These are phyloP conservation scores for Gerris buenoi DNA, from an alignment of 1,140 invertebrate species.

Conservation along the genomic window DNA sequence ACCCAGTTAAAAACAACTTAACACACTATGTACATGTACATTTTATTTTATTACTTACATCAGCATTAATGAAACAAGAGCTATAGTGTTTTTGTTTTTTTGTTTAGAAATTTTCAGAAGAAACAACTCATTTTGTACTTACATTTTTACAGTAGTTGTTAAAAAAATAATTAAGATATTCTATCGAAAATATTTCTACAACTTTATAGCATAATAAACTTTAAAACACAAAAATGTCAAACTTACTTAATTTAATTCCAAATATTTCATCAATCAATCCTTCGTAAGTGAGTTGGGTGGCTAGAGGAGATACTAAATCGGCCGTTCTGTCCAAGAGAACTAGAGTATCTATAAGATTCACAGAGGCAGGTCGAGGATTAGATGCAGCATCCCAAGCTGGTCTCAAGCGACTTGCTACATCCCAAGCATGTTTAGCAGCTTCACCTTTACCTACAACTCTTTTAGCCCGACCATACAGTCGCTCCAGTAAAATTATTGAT, in stretches of 20 bases:
- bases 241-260: slow-evolving; percentile 51
- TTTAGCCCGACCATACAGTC: slow-evolving; percentile 75
- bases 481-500: slow-evolving; percentile 92
- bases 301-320: slow-evolving; percentile 80
- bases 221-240: background rate
- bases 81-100: no score
- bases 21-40: no score
- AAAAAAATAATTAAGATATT: no score
- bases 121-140: no score
- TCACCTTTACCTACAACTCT: slow-evolving; percentile 80
- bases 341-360: slow-evolving; percentile 68
- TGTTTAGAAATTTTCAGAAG: no score
- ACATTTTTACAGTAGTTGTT: no score
- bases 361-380: slow-evolving; percentile 31
- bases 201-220: no score
- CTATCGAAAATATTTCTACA: no score
- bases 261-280: slow-evolving; percentile 89
- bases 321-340: slow-evolving; percentile 75
- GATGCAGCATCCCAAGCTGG: no score
- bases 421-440: slow-evolving; percentile 74
- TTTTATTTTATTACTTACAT: no score
- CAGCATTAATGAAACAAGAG: no score
- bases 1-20: no score
- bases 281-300: slow-evolving; percentile 93
- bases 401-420: slow-evolving; percentile 65